Evolutionary conservation across 2,888 invertebrate genomes (phyloP), one percentile per base, ranked within the genome.

Genomic region (Copidosoma aretas): DNA sequence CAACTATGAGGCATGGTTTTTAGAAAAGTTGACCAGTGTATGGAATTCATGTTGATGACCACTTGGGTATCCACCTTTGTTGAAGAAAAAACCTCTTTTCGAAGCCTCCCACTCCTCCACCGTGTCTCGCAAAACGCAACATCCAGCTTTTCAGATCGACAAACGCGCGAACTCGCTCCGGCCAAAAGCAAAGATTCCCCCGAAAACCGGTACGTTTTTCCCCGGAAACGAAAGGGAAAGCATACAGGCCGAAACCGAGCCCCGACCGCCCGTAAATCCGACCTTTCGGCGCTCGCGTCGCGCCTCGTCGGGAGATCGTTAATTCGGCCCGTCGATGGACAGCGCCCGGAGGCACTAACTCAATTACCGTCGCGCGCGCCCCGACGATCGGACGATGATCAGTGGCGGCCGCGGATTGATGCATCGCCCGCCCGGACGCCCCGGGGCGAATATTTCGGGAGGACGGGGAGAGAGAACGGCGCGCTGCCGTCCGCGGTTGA

Each of bases 301-400:
- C 1, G 1, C 21, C 24, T 10, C 8, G 8, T 24, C n/a, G 54
- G 65, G 66, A 67, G 60, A 57, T 24, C 61, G 61, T 67, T 57
- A 60, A 54, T 60, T 49, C 19, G 41, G 67, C 17, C 12, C 43
- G 43, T 17, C 43, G 43, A 46, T 46, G 12, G 32, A 32, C 32
- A 32, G 32, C 17, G 43, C 43, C 15, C n/a, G 56, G 17, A 15
- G 49, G 24, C 79, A 75, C 78, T 74, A 79, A 81, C 79, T 80
- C 78, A 80, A 81, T 82, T 81, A 82, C 78, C 77, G 80, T 80
- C 78, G 71, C 78, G 71, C 73, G 76, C 73, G 57, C 19, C 76
- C 12, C 77, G 78, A 77, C 77, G 78, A 80, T 56, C 22, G 60
- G 77, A 80, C 77, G 76, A 80, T 77, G 76, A 77, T 73, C 76